phyloP scores from a whole-genome alignment of 2,888 invertebrate genomes.

The Rhogogaster chlorosoma region DNA sequence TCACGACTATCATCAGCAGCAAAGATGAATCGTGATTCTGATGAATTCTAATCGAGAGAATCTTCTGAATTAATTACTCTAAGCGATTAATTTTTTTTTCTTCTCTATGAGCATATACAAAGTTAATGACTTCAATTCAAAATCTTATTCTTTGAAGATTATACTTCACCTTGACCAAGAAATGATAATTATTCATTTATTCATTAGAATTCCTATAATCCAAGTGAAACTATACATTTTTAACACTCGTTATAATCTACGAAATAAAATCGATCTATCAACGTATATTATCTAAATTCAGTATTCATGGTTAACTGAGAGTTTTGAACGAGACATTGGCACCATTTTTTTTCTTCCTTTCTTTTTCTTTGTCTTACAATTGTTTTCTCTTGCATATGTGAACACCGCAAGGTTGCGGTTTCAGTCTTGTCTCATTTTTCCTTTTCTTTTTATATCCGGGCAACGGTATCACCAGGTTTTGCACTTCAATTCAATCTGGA shows the following conservation, averaged over 20 bases:
- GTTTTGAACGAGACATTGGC: background rate
- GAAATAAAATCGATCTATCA: background rate
- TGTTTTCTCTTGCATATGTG: background rate
- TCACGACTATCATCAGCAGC: background rate
- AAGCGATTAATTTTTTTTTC: background rate
- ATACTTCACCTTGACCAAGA: background rate
- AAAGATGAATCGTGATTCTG: background rate
- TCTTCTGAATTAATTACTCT: background rate
- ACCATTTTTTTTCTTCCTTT: background rate
- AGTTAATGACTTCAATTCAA: background rate
- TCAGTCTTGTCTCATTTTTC: background rate
- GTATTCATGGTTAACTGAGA: background rate
- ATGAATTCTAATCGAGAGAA: background rate
- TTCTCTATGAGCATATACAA: background rate
- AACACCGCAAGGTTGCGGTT: conserved; percentile 14
- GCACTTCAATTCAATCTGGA: background rate
- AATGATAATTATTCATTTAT: background rate
- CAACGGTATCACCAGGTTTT: conserved; percentile 10
- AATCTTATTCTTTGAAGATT: background rate
- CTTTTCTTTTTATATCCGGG: background rate
- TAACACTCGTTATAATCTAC: background rate
- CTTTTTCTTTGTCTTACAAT: background rate
- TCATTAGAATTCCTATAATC: background rate
- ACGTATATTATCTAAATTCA: background rate
- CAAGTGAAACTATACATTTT: background rate